These are phyloP conservation scores for Brachyopa scutellaris DNA, from an alignment of 2,888 invertebrate genomes.

Conservation along the genomic window DNA sequence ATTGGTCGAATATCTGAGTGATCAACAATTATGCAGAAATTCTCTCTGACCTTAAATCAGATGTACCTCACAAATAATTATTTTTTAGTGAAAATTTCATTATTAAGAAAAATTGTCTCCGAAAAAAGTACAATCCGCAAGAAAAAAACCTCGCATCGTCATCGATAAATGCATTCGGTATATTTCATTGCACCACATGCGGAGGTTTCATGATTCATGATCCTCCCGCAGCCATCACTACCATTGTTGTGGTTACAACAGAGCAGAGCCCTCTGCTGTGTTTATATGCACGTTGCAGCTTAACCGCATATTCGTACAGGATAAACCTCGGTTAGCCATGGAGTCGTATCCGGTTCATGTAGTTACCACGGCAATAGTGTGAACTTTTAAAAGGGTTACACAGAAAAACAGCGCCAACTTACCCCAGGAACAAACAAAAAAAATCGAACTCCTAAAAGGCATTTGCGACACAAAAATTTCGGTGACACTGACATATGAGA, in stretches of 20 bases:
- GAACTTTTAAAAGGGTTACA: slow-evolving; percentile 9
- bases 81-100: slow-evolving; percentile 27
- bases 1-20: no score
- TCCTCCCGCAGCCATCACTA: not conserved
- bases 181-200: not conserved
- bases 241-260: slow-evolving; percentile 22
- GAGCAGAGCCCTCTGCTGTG: not conserved
- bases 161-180: not conserved
- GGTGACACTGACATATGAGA: slow-evolving; percentile 44
- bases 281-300: not conserved
- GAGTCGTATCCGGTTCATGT: slow-evolving; percentile 54
- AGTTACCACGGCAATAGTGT: slow-evolving; percentile 42
- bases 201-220: not conserved
- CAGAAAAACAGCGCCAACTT: not conserved
- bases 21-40: no score
- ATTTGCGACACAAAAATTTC: slow-evolving; percentile 26
- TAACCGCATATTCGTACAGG: no score
- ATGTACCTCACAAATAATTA: not conserved
- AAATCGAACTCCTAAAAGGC: not conserved
- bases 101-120: slow-evolving; percentile 28
- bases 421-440: not conserved
- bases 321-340: slow-evolving; percentile 51
- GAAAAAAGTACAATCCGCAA: not conserved
- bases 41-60: not conserved
- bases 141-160: not conserved